A percentile compares a stretch with the other conserved stretches of the same genome.
phyloP scores from a whole-genome alignment of 2,113 vertebrate genomes.

The Xiphophorus hellerii region DNA sequence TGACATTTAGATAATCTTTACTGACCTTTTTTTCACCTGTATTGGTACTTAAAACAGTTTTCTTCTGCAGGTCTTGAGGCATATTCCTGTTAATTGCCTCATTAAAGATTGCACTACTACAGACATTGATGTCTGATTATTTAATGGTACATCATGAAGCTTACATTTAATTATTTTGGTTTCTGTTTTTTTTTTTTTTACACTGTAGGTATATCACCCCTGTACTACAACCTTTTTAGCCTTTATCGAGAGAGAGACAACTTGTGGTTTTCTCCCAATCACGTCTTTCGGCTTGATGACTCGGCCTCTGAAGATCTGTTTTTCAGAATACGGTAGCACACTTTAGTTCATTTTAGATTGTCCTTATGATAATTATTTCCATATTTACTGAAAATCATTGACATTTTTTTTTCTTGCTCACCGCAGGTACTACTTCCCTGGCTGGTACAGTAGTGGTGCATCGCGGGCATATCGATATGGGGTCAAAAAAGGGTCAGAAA shows the following conservation, averaged over 20 bases:
- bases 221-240: slow-evolving; percentile 91
- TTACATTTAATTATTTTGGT: not conserved
- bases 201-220: slow-evolving; percentile 87
- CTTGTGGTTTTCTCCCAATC: slow-evolving; percentile 93
- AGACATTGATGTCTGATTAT: not conserved
- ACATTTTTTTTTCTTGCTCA: not conserved
- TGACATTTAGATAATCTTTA: slow-evolving; percentile 57
- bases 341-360: not conserved
- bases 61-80: not conserved
- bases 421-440: slow-evolving; percentile 93
- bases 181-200: slow-evolving; percentile 24
- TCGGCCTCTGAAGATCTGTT: slow-evolving; percentile 82
- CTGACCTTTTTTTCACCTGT: slow-evolving; percentile 38
- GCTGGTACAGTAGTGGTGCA: slow-evolving; percentile 90
- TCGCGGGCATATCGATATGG: slow-evolving; percentile 91
- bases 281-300: slow-evolving; percentile 90
- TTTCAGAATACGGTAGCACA: slow-evolving; percentile 87
- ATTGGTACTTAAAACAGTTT: slow-evolving; percentile 47
- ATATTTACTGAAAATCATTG: not conserved
- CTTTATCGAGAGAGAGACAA: slow-evolving; percentile 89
- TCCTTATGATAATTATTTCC: not conserved
- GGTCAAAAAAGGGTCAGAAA: slow-evolving; percentile 86
- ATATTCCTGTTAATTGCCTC: not conserved
- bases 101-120: not conserved
- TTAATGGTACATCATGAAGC: not conserved